Evolutionary conservation across 2,797 vertebrate genomes (phyloP).

Genomic region (Trachops cirrhosus): DNA sequence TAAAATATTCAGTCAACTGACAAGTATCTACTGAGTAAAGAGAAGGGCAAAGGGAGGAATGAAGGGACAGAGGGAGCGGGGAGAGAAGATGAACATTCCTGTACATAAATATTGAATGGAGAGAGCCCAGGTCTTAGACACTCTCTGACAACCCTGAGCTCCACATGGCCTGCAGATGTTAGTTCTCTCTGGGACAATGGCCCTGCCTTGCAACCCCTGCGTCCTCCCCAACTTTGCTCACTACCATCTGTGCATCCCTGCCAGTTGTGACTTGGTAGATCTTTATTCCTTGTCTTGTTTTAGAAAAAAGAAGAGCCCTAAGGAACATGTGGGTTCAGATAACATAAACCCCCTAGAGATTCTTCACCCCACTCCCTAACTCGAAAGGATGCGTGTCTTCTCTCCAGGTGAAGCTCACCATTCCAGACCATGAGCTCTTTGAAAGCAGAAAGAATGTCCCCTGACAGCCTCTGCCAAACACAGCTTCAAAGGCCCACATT

Average conservation of each 20-base stretch:
- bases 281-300: background rate
- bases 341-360: background rate
- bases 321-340: background rate
- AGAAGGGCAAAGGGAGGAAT: background rate
- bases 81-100: background rate
- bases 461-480: background rate
- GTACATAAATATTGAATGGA: fast-evolving
- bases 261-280: background rate
- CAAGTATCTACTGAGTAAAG: background rate
- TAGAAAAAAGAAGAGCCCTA: background rate
- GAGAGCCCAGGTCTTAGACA: background rate
- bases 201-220: background rate
- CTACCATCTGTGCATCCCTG: background rate
- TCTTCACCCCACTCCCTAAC: background rate
- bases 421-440: background rate
- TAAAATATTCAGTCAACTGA: background rate
- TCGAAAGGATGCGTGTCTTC: background rate
- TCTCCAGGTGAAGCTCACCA: background rate
- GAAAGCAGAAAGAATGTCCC: background rate
- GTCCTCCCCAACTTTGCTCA: background rate
- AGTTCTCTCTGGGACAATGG: background rate
- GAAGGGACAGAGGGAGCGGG: background rate
- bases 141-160: background rate
- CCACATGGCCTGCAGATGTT: too few species aligned
- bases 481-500: background rate